These are phyloP conservation scores for Nothobranchius furzeri DNA, from an alignment of 2,113 vertebrate genomes.

Conservation along the genomic window DNA sequence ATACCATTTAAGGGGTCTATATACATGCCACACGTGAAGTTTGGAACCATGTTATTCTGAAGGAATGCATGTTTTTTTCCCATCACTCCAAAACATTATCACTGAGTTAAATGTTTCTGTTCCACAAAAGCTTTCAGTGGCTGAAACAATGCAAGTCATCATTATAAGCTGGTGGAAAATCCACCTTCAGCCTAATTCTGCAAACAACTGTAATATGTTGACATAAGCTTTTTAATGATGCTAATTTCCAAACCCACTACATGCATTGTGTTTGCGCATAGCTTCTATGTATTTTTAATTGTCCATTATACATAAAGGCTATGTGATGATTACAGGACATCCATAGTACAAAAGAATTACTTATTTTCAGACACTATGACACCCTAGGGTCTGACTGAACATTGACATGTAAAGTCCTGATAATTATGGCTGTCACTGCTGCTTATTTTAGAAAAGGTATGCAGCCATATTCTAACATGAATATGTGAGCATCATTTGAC, in stretches of 20 bases:
- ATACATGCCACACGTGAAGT: too few species aligned
- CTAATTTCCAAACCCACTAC: not conserved
- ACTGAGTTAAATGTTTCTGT: too few species aligned
- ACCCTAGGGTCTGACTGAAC: not conserved
- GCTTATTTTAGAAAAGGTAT: constrained; percentile 43
- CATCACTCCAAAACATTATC: too few species aligned
- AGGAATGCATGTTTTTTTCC: too few species aligned
- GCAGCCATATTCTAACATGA: constrained; percentile 23
- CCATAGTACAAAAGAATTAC: not conserved
- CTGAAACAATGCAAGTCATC: too few species aligned
- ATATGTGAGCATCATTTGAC: constrained; percentile 28
- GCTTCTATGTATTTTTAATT: not conserved
- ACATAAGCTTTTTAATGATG: not conserved
- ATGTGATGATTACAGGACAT: not conserved
- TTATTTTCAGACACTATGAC: not conserved
- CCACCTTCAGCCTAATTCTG: too few species aligned
- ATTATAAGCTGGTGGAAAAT: too few species aligned
- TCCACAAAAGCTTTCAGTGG: too few species aligned
- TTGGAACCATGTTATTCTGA: too few species aligned
- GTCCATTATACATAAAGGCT: not conserved
- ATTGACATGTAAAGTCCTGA: constrained; percentile 27
- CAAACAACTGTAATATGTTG: not conserved
- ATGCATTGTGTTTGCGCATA: not conserved
- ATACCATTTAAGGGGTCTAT: too few species aligned
- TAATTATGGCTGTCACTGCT: constrained; percentile 20